These are phyloP conservation scores for Caenorhabditis imperialis DNA, from an alignment of 2,888 invertebrate species.

Conservation along the genomic window DNA sequence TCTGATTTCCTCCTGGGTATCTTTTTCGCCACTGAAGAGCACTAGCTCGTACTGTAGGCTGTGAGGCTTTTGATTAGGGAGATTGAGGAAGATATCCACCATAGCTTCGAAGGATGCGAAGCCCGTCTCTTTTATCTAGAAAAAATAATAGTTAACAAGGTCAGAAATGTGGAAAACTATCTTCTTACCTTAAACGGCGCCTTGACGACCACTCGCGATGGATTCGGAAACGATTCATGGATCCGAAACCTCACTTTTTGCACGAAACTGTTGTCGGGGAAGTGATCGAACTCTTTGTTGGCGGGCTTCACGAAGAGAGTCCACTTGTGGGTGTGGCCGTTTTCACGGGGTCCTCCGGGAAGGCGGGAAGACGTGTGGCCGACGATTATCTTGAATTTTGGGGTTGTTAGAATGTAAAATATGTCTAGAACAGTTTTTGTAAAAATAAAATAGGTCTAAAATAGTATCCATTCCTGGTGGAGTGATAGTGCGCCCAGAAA, in stretches of 20 bases:
- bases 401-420: no score
- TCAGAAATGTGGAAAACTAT: no score
- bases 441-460: no score
- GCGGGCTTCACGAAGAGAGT: conserved; percentile 47
- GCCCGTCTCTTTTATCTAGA: conserved; percentile 44
- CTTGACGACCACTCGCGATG: conserved; percentile 13
- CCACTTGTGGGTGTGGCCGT: conserved; percentile 47
- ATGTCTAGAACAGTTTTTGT: no score
- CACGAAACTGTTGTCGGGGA: conserved; percentile 38
- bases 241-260: conserved; percentile 51
- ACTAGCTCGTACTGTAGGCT: conserved; percentile 36
- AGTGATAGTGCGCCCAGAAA: no score
- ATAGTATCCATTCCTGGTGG: no score
- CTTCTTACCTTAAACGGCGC: conserved; percentile 41
- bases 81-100: conserved; percentile 38
- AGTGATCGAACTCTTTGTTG: conserved; percentile 41
- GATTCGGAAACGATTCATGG: conserved; percentile 37
- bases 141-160: no score
- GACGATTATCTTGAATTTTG: conserved; percentile 38
- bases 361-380: conserved; percentile 41
- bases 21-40: conserved; percentile 11
- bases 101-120: conserved; percentile 41
- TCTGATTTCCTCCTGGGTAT: conserved; percentile 19
- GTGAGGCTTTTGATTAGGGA: conserved; percentile 35
- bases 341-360: background rate